Percentiles rank a stretch among this genome's conserved stretches.
Conservation (phyloP, 2,113 vertebrate genomes). For the Platycercus adscitus region DNA sequence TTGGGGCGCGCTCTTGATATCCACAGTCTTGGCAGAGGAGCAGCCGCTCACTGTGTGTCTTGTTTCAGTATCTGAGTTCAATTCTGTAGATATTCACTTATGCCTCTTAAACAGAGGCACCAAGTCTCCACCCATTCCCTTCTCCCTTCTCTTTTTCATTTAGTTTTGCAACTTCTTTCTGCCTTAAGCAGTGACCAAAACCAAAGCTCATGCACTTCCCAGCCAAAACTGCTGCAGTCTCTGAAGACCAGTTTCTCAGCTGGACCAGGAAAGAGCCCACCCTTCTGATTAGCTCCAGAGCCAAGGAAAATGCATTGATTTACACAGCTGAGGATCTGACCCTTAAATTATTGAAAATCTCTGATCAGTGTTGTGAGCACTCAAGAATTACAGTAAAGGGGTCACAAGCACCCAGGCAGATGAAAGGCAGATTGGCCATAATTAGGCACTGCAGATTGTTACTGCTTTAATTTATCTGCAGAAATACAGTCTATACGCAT, state of each 20-base stretch:
- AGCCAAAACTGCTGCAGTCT: not conserved
- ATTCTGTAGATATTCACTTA: not conserved
- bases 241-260: not conserved
- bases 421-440: constrained; percentile 51
- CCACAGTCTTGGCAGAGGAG: not conserved
- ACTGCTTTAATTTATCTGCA: not conserved
- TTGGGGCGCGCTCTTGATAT: not conserved
- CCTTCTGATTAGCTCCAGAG: not conserved
- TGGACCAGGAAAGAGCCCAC: not conserved
- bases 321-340: constrained; percentile 23
- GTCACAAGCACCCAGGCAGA: constrained; percentile 36
- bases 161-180: not conserved
- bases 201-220: not conserved
- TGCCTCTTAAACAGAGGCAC: not conserved
- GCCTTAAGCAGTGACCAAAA: not conserved
- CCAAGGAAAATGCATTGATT: constrained; percentile 45
- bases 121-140: not conserved
- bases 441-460: constrained; percentile 23
- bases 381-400: constrained; percentile 39
- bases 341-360: constrained; percentile 50
- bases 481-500: not conserved
- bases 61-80: not conserved
- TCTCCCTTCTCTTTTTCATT: not conserved
- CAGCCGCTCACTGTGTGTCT: not conserved
- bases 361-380: constrained; percentile 15